Base-by-base conservation (phyloP, 2,113 vertebrate genomes). In the Psittacus erithacus region DNA sequence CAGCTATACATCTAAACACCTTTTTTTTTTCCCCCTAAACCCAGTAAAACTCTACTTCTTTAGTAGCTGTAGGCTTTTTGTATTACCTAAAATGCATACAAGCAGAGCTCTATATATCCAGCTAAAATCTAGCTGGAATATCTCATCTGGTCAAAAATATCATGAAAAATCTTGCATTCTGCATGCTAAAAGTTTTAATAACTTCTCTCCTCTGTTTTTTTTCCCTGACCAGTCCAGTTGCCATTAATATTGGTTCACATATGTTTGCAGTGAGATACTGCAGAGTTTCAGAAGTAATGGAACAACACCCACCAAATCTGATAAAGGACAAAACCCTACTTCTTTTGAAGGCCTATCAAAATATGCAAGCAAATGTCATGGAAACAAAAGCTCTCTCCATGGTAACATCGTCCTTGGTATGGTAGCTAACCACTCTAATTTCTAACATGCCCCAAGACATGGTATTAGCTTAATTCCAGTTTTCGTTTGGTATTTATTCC, bases 331-430 rank as follows among this genome's bases (percentile, higher is more conserved):
- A 92, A 97, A 91, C 69, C 62, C 71, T 90, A 91, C 93, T 92
- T 96, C 90, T 96, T 90, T 44, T 96, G 93, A 98, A 97, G 96
- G 95, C 82, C 97, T 96, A 97, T 92, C 94, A 96, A 98, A 97
- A 98, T 88, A 96, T 96, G 97, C 90, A 97, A 96, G 95, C 88
- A 98, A 98, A 97, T 98, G 98, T 98, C 98, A 98, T 98, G 97
- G 98, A 98, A 98, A 98, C 98, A 97, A 95, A 97, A 98, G 93
- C 86, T 94, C 94, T 98, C 97, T 97, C 98, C 97, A 98, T 98
- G 97, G 98, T 96, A 98, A 98, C 98, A 97, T 78, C 95, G 85
- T 94, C 92, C 68, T 44, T 91, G 90, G 90, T 88, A 97, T 27
- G 86, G 88, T 81, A 94, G 80, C 93, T 95, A 97, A 96, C 95